A percentile compares a stretch with the other conserved stretches of the same genome.
phyloP scores from a whole-genome alignment of 2,888 invertebrate species.

The Mythimna ferrago region DNA sequence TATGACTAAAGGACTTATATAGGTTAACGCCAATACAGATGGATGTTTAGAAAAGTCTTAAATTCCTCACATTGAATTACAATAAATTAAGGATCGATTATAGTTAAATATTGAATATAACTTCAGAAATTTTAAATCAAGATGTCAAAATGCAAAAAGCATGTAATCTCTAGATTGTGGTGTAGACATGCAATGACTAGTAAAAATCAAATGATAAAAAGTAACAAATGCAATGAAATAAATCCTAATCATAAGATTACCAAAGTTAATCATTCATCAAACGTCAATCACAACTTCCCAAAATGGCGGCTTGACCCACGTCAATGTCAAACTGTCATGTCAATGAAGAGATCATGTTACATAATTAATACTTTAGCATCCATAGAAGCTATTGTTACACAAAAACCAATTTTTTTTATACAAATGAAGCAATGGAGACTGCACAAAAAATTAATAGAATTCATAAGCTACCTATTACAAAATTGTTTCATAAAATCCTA shows the following conservation, averaged over 20 bases:
- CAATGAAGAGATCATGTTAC: slow-evolving; percentile 19
- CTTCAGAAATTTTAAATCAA: background rate
- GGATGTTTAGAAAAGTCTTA: background rate
- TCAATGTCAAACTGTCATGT: slow-evolving; percentile 47
- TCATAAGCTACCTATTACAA: slow-evolving; percentile 16
- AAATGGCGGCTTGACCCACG: slow-evolving; percentile 35
- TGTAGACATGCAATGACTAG: background rate
- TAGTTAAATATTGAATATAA: background rate
- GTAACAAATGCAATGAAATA: background rate
- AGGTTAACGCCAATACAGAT: background rate
- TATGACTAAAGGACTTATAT: background rate
- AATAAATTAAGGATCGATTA: background rate
- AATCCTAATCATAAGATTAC: slow-evolving; percentile 2
- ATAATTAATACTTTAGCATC: slow-evolving; percentile 18
- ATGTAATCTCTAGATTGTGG: background rate
- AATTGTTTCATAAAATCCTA: slow-evolving; percentile 35
- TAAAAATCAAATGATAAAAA: background rate
- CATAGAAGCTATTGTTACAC: background rate
- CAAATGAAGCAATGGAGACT: background rate
- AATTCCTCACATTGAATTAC: background rate
- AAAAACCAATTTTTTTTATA: background rate
- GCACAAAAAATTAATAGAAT: background rate
- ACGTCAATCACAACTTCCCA: slow-evolving; percentile 27
- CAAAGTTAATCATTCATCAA: slow-evolving; percentile 30
- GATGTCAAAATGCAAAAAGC: background rate